These are phyloP conservation scores for Melanerpes formicivorus DNA, from an alignment of 2,113 vertebrate species.

Conservation along the genomic window DNA sequence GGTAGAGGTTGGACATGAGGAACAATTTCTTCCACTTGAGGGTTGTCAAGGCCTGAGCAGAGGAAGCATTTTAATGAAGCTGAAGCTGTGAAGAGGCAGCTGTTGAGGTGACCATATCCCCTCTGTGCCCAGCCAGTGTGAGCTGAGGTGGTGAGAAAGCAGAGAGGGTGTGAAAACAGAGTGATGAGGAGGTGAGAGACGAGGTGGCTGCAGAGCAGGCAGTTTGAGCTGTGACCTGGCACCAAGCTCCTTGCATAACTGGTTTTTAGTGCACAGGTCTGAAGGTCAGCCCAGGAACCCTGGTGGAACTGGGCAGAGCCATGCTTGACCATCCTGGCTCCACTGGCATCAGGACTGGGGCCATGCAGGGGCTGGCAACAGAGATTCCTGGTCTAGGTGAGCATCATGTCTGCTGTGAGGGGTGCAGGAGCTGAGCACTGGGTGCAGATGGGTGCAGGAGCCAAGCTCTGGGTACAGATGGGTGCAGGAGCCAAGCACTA, in stretches of 20 bases:
- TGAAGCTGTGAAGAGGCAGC: background rate
- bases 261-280: background rate
- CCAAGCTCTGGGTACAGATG: background rate
- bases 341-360: too few relatives aligned
- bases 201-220: background rate
- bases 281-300: background rate
- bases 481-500: background rate
- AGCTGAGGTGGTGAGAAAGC: background rate
- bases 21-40: too few relatives aligned
- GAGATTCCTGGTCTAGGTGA: background rate
- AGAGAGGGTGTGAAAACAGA: background rate
- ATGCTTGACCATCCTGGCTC: background rate
- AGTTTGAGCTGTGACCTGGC: background rate
- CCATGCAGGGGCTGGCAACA: fast-evolving
- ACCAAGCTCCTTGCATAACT: background rate
- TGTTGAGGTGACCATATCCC: fast-evolving
- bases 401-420: background rate
- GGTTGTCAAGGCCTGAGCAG: background rate
- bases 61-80: background rate
- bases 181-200: conserved; percentile 17
- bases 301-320: fast-evolving
- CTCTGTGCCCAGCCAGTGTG: background rate
- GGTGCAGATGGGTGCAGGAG: background rate
- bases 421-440: background rate
- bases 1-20: too few relatives aligned